Base-by-base conservation (phyloP, 2,113 vertebrate genomes). In the Cathartes aura region DNA sequence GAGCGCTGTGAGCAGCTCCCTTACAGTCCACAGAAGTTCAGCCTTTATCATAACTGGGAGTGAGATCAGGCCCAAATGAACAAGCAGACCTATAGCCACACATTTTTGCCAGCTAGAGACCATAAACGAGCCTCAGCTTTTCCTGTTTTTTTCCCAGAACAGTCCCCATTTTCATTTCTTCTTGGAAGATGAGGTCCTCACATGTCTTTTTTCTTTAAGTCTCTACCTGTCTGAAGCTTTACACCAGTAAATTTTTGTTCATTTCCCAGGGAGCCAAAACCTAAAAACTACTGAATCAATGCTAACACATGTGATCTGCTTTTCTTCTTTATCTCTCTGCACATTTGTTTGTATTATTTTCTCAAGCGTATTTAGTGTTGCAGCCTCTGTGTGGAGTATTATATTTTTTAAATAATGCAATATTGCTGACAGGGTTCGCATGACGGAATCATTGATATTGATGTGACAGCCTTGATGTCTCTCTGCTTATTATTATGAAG, bases 401-500 rank as follows among this genome's bases (percentile, higher is more conserved):
- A 59, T 72, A 79, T 89, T 93, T 96, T 90, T 84, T 55, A 91
- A 97, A 87, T 84, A 96, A 93, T 74, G 53, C 45, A 64, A 59
- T 93, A 70, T 43, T 60, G 42, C 62, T 96, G 90, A 76, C 92
- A 96, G 68, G 38, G 43, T 62, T 92, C 87, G 80, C 58, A 38
- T 70, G 94, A 93, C 0, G 2, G 73, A 91, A 90, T 87, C 93
- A 75, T 38, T 92, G 94, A 94, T 94, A 92, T 60, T 90, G 82
- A 89, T 94, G 79, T 89, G 89, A 92, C 88, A 92, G 53, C 38
- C 82, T 88, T 92, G 94, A 93, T 92, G 66, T 87, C 58, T 97
- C 76, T 87, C 85, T 91, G 62, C 78, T 87, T 95, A 70, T 96
- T 98, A 87, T 85, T 82, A 87, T 74, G 86, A 96, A 96, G 59